Conservation (phyloP, 2,888 invertebrate genomes). For the Plagiodera versicolora region DNA sequence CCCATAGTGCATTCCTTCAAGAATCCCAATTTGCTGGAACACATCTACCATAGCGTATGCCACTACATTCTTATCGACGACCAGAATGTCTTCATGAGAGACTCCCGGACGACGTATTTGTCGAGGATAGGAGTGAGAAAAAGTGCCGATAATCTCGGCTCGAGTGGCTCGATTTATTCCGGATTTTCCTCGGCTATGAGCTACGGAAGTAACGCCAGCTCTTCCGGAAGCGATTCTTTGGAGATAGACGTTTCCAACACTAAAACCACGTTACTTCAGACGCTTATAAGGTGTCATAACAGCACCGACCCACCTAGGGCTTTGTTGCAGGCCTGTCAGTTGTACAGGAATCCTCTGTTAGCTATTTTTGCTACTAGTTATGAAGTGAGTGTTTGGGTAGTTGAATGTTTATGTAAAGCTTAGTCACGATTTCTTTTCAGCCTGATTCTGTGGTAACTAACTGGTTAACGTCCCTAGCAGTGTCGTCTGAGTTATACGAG, state of each 20-base stretch:
- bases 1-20: constrained; percentile 62
- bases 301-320: constrained; percentile 71
- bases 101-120: constrained; percentile 51
- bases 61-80: constrained; percentile 47
- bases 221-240: constrained; percentile 56
- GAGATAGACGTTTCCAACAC: constrained; percentile 52
- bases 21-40: constrained; percentile 62
- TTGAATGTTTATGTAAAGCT: too few relatives aligned
- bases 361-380: constrained; percentile 70
- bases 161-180: constrained; percentile 30
- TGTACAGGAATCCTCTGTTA: constrained; percentile 63
- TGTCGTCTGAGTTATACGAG: constrained; percentile 39
- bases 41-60: constrained; percentile 58
- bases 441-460: constrained; percentile 64
- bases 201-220: constrained; percentile 48
- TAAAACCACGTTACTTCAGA: constrained; percentile 59
- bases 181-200: constrained; percentile 36
- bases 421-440: constrained; percentile 53
- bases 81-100: constrained; percentile 45
- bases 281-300: constrained; percentile 67
- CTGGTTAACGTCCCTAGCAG: constrained; percentile 63
- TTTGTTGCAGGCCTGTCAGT: constrained; percentile 61
- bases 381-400: constrained; percentile 61
- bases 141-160: constrained; percentile 32
- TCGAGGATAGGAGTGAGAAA: constrained; percentile 49